Evolutionary conservation across 2,797 vertebrate genomes (phyloP), one percentile per base, ranked within the genome.

Genomic region (Toxotes lorentzi): DNA sequence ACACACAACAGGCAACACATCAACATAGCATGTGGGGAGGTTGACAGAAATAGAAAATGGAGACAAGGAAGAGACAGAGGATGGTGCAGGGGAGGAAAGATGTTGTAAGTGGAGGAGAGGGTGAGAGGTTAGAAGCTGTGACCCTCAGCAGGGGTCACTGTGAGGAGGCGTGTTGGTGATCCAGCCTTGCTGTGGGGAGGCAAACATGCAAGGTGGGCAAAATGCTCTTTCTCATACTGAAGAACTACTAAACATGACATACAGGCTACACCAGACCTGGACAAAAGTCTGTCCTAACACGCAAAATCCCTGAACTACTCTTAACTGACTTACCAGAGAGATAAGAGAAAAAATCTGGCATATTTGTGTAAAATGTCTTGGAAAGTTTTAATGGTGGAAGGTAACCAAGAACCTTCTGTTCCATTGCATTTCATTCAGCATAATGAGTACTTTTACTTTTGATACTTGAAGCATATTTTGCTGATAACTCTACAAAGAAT

Each of bases 1-100:
- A 93, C 86, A 93, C 79, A 93, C 86, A 93, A 93, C 89, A 93
- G 84, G 90, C 91, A 89, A 87, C 78, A 88, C 77, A 91, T 94
- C 92, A 93, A 89, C 85, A 89, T 43, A 78, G 84, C 81, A 78
- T 76, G 87, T 81, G 78, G 60, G 63, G 78, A 62, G 71, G 70
- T 41, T 17, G 63, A 56, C 9, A 83, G 48, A 61, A 45, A 79
- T 38, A 86, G 59, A 82, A 21, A 32, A 74, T 76, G 67, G 62
- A 69, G 57, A 84, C 14, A 66, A 45, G 68, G 76, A 24, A 47
- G 63, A 82, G 67, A 71, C 47, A 60, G 56, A 78, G 65, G 73
- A 70, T 0, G 60, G 76, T 76, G 86, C 69, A 76, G 65, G 50
- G 73, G 53, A 77, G 81, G 84, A 35, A 6, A 73, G 76, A 86